Evolutionary conservation across 2,113 vertebrate species (phyloP).

Genomic region (Acanthisitta chloris): DNA sequence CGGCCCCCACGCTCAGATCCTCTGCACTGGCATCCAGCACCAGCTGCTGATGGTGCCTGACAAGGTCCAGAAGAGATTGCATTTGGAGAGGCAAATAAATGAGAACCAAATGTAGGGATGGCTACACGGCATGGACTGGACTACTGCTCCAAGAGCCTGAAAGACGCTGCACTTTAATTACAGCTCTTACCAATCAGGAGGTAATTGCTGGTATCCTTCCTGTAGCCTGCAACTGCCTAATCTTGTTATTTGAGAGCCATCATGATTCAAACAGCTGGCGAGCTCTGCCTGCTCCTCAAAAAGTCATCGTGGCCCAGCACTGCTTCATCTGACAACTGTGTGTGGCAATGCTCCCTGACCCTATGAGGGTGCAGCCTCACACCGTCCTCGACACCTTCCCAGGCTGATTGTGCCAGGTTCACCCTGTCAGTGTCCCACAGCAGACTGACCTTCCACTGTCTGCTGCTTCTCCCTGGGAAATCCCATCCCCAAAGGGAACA

Average conservation of each 20-base stretch:
- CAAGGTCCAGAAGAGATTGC: not conserved
- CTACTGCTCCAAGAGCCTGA: not conserved
- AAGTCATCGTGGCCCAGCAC: not conserved
- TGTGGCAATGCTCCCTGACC: not conserved
- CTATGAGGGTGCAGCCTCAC: not conserved
- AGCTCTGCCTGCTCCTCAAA: conserved; percentile 61
- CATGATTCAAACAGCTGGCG: conserved; percentile 80
- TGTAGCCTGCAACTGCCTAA: conserved; percentile 81
- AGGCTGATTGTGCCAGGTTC: rapidly evolving
- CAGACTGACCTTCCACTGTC: not conserved
- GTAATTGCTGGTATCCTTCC: conserved; percentile 86
- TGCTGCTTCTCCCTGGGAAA: not conserved
- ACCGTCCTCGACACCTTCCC: not conserved
- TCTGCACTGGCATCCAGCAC: not conserved
- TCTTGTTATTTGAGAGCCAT: conserved; percentile 80
- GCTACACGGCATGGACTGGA: not conserved
- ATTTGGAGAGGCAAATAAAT: not conserved
- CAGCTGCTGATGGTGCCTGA: not conserved
- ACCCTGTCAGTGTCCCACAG: not conserved
- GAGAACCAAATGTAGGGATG: conserved; percentile 65
- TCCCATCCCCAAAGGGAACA: not conserved
- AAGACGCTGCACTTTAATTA: conserved; percentile 77
- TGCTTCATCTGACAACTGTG: not conserved
- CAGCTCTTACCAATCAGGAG: conserved; percentile 81
- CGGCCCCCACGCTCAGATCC: not conserved